A percentile compares a stretch with the other conserved stretches of the same genome.
phyloP scores from a whole-genome alignment of 1,140 invertebrate species.

The Caenorhabditis latens region DNA sequence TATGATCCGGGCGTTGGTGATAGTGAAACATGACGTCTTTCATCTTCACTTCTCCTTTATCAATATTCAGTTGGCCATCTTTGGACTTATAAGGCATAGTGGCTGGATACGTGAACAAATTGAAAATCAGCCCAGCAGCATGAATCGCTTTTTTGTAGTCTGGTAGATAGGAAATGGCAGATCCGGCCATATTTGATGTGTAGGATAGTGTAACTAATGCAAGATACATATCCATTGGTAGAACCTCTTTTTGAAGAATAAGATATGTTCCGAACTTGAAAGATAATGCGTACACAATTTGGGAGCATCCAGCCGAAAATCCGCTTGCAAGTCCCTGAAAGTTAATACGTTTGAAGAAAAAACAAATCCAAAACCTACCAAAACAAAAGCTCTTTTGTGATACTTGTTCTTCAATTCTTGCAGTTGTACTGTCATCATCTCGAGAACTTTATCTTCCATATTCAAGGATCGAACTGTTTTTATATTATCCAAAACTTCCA shows the following conservation, averaged over 20 bases:
- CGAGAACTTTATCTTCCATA: constrained; percentile 76
- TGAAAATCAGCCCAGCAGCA: constrained; percentile 64
- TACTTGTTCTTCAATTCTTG: constrained; percentile 42
- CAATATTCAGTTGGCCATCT: constrained; percentile 10
- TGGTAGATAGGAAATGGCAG: constrained; percentile 64
- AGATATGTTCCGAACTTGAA: constrained; percentile 76
- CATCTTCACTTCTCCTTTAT: neutral
- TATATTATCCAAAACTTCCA: constrained; percentile 78
- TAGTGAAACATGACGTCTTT: constrained; percentile 67
- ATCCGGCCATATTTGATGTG: constrained; percentile 57
- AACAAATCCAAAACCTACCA: neutral
- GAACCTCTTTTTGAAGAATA: constrained; percentile 64
- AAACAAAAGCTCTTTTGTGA: constrained; percentile 40
- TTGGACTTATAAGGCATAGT: constrained; percentile 10
- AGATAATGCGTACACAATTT: constrained; percentile 77
- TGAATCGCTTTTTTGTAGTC: constrained; percentile 68
- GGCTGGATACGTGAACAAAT: constrained; percentile 63
- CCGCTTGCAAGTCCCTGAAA: constrained; percentile 63
- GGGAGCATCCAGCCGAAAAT: constrained; percentile 70
- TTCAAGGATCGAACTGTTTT: constrained; percentile 78
- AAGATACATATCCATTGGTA: constrained; percentile 40
- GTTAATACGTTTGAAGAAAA: neutral
- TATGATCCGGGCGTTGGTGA: constrained; percentile 58
- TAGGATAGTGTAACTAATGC: constrained; percentile 59
- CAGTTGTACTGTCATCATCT: constrained; percentile 63